phyloP scores from a whole-genome alignment of 2,888 invertebrate genomes.

The Yponomeuta sedellus region DNA sequence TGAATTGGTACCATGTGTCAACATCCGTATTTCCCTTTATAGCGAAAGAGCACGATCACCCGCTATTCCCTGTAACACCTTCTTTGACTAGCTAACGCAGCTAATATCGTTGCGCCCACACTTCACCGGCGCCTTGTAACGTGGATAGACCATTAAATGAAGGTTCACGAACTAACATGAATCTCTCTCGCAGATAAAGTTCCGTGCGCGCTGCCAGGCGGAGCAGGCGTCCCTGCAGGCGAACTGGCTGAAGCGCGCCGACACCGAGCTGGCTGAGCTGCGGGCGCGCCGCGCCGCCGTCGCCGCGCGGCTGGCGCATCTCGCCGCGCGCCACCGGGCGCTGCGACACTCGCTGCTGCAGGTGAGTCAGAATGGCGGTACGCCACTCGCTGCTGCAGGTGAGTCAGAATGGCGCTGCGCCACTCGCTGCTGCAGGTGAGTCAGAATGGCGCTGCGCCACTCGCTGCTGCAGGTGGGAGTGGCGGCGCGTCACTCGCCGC shows the following conservation, averaged over 20 bases:
- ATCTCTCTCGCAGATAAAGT: slow-evolving; percentile 70
- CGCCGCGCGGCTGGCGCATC: slow-evolving; percentile 87
- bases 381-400: slow-evolving; percentile 91
- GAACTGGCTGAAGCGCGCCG: slow-evolving; percentile 86
- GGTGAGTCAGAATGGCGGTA: slow-evolving; percentile 78
- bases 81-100: too few relatives aligned
- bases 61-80: too few relatives aligned
- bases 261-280: slow-evolving; percentile 85
- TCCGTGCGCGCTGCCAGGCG: slow-evolving; percentile 89
- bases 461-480: too few relatives aligned
- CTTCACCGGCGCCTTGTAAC: too few relatives aligned
- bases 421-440: slow-evolving; percentile 88
- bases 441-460: too few relatives aligned
- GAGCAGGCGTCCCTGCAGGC: slow-evolving; percentile 89
- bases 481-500: too few relatives aligned
- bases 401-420: slow-evolving; percentile 76
- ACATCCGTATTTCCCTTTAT: too few relatives aligned
- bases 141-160: too few relatives aligned
- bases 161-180: too few relatives aligned
- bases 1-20: too few relatives aligned
- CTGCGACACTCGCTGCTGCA: slow-evolving; percentile 89
- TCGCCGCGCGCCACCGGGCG: slow-evolving; percentile 86
- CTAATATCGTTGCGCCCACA: too few relatives aligned
- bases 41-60: too few relatives aligned
- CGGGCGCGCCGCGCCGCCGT: slow-evolving; percentile 89